phyloP scores from a whole-genome alignment of 2,113 vertebrate genomes.

The Isichthys henryi region DNA sequence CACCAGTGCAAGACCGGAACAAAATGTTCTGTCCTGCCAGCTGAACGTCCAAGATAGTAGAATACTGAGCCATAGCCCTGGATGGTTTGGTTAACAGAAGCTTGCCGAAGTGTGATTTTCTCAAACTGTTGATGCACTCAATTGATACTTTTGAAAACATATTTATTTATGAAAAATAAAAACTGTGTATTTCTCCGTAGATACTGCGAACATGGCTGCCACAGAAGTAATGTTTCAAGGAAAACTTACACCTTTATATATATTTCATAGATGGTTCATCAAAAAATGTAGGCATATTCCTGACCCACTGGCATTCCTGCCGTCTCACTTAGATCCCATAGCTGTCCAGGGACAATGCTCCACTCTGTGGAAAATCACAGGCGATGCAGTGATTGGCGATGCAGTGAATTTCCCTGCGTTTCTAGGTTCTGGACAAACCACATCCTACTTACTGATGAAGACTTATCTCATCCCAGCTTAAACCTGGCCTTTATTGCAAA shows the following conservation, averaged over 20 bases:
- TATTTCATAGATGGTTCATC: not conserved
- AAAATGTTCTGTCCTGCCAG: not conserved
- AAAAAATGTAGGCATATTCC: not conserved
- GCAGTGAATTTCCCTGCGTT: not conserved
- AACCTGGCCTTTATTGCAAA: slow-evolving; percentile 18
- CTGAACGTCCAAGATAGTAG: not conserved
- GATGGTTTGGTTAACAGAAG: not conserved
- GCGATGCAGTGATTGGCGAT: not conserved
- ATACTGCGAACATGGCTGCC: not conserved
- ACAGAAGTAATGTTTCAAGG: not conserved
- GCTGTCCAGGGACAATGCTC: not conserved
- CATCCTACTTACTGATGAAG: slow-evolving; percentile 24
- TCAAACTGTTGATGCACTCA: not conserved
- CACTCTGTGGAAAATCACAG: not conserved
- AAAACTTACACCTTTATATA: not conserved
- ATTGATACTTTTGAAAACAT: not conserved
- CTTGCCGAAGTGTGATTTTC: not conserved
- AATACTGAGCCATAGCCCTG: not conserved
- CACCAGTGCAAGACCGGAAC: not conserved
- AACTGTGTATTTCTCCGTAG: not conserved
- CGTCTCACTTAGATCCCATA: not conserved
- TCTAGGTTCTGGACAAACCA: slow-evolving; percentile 13
- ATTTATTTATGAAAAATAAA: not conserved
- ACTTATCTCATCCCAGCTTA: slow-evolving; percentile 26
- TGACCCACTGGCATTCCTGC: not conserved